Evolutionary conservation across 2,113 vertebrate species (phyloP).

Genomic region (Prinia subflava): DNA sequence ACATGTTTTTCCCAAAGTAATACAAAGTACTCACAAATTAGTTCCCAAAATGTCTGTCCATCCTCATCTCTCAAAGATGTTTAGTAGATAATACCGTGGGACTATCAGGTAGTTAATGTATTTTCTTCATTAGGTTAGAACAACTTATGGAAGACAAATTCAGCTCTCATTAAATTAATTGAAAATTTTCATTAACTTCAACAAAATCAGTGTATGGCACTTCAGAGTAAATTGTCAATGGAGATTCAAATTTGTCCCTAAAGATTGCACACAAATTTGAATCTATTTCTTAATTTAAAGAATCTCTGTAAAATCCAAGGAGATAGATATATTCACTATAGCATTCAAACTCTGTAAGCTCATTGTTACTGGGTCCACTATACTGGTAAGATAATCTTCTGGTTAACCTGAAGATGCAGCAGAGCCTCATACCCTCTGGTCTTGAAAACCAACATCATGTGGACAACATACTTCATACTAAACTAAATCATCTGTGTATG

Average conservation of each 20-base stretch:
- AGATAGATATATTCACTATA: neutral
- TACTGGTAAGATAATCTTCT: neutral
- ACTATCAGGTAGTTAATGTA: neutral
- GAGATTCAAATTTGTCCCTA: neutral
- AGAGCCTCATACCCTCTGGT: neutral
- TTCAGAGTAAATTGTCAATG: neutral
- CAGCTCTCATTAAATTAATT: neutral
- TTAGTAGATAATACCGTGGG: neutral
- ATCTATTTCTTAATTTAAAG: neutral
- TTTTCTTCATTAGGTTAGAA: neutral
- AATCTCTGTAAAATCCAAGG: neutral
- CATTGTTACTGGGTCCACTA: neutral
- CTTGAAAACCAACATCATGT: neutral
- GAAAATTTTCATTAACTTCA: conserved; percentile 5
- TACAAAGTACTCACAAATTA: neutral
- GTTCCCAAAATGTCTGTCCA: neutral
- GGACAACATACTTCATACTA: neutral
- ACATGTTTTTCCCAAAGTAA: neutral
- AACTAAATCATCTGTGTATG: neutral
- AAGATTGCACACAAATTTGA: neutral
- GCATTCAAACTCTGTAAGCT: neutral
- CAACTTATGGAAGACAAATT: neutral
- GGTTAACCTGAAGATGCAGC: neutral
- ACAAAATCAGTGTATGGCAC: neutral
- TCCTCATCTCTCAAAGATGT: neutral